Base-by-base conservation (phyloP, 2,888 invertebrate species). In the Ormia ochracea region DNA sequence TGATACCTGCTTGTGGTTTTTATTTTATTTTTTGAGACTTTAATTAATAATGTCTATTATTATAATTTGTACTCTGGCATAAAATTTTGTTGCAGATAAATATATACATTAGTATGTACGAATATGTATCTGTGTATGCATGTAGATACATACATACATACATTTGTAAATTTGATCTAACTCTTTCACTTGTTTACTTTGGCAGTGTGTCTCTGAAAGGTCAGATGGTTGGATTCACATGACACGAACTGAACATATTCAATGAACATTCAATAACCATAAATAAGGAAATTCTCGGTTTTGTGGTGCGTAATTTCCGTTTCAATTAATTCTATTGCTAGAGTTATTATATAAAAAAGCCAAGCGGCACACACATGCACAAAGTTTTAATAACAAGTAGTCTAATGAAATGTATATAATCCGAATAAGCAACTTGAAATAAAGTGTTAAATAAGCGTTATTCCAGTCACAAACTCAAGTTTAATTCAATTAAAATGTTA, bases 221-320 rank as follows among this genome's bases (percentile, higher is more conserved):
- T 85, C 87, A 87, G 83, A 83, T 87, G 87, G 85, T 84, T 81
- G 75, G 70, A 70, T 85, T 86, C 85, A 82, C 86, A 84, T 76
- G 78, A 80, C 78, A 77, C 69, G 69, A 69, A 63, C 38, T 63
- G 56, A 65, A 72, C 43, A 65, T 58, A 79, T 58, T 68, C 74
- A 74, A 70, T 72, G 31, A 75, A 68, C 61, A 70, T 74, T 74
- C 33, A 69, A 56, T 77, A n/a, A n/a, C n/a, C n/a, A n/a, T n/a
- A 70, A 63, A 70, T 50, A 63, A 70, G 76, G 76, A 77, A 69
- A 56, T 76, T 12, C 45, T 28, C n/a, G 33, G 43, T 36, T 50
- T 52, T 58, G n/a, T 48, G 33, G 26, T 56, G 54, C 23, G 38
- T 61, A 66, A 66, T 72, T 75, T 80, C 65, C 75, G 66, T 80